phyloP scores from a whole-genome alignment of 2,797 vertebrate genomes.

The Delichon dasypus region DNA sequence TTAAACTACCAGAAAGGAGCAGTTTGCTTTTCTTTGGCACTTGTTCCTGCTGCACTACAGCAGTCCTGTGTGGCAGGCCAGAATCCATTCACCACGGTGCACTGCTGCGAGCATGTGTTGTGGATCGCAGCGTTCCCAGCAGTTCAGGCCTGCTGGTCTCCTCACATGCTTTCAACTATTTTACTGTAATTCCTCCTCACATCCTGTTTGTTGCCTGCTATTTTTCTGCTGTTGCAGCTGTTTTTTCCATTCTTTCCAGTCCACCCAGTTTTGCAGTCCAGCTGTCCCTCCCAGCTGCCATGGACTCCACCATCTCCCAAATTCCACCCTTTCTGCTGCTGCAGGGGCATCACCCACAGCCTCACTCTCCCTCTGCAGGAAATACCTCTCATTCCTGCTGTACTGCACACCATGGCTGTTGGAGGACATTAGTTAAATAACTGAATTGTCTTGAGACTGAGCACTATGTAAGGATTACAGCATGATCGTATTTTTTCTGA shows the following conservation, averaged over 20 bases:
- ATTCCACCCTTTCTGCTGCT: background rate
- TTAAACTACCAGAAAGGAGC: background rate
- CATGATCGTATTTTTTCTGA: conserved; percentile 30
- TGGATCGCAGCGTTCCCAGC: background rate
- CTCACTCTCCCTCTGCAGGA: conserved; percentile 27
- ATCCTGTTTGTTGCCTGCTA: background rate
- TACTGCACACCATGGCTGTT: background rate
- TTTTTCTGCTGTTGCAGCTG: conserved; percentile 15
- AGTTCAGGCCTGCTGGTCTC: background rate
- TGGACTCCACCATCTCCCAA: background rate
- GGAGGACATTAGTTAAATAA: conserved; percentile 44
- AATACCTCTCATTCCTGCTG: conserved; percentile 59
- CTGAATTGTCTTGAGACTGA: conserved; percentile 53
- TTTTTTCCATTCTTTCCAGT: background rate
- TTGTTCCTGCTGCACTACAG: background rate
- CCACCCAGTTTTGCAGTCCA: background rate
- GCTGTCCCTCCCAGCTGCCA: conserved; percentile 30
- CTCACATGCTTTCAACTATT: background rate
- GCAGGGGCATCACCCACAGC: conserved; percentile 13
- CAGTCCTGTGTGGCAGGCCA: background rate
- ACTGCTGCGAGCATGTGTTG: background rate
- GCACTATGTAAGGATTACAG: conserved; percentile 4
- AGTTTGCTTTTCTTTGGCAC: background rate
- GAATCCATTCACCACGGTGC: background rate
- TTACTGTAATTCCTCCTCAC: background rate